Conservation (phyloP, 2,888 invertebrate species). For the Himalopsyche tibetana region DNA sequence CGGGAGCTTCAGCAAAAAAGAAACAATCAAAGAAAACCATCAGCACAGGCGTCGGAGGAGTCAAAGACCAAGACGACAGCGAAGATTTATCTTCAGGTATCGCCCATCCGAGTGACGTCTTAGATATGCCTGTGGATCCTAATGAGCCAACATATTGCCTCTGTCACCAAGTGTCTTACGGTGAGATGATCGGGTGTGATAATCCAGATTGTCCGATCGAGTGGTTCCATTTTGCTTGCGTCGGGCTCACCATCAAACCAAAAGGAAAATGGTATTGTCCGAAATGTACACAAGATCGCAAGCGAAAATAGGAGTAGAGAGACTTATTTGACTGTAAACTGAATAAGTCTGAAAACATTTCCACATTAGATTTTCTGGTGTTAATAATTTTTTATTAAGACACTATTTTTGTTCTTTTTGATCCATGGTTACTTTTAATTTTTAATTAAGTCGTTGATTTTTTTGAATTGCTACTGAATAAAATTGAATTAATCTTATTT, state of each 20-base stretch:
- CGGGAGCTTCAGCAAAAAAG: conserved; percentile 70
- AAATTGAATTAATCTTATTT: too few species aligned
- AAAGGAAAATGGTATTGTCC: conserved; percentile 95
- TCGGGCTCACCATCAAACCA: conserved; percentile 89
- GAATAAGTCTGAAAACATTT: not conserved
- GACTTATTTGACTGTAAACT: conserved; percentile 16
- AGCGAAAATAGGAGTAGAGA: conserved; percentile 76
- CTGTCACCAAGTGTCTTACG: conserved; percentile 94
- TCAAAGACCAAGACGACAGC: conserved; percentile 68
- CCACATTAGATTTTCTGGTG: not conserved
- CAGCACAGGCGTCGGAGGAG: conserved; percentile 50
- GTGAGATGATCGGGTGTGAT: conserved; percentile 97
- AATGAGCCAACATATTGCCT: conserved; percentile 95
- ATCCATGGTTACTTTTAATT: too few species aligned
- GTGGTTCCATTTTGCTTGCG: conserved; percentile 96
- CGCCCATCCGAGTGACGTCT: conserved; percentile 91
- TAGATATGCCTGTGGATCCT: conserved; percentile 96
- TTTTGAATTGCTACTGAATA: too few species aligned
- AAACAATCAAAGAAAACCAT: conserved; percentile 52
- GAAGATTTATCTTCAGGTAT: conserved; percentile 76
- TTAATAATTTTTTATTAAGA: not conserved
- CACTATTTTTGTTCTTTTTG: not conserved
- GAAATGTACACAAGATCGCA: conserved; percentile 82
- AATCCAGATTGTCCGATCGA: conserved; percentile 91
- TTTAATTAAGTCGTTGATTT: too few species aligned